These are phyloP conservation scores for Argentina silus DNA, from an alignment of 2,797 vertebrate genomes.

Conservation along the genomic window DNA sequence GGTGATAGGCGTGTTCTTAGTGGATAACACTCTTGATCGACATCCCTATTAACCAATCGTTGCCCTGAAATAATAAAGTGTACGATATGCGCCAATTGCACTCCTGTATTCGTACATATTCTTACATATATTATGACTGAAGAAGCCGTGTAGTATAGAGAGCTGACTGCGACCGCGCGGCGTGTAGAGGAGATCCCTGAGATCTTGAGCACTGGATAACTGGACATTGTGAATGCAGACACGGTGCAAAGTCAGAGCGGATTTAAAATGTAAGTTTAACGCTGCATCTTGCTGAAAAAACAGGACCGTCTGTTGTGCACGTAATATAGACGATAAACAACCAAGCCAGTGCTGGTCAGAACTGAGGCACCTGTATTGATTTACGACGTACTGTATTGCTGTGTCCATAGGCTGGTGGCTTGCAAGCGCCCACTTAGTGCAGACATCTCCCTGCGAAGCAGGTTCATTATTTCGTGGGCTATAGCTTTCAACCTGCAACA, in stretches of 20 bases:
- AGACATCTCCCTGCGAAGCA: too few relatives aligned
- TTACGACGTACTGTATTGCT: neutral
- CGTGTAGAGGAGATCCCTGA: neutral
- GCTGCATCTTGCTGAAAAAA: neutral
- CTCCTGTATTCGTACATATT: neutral
- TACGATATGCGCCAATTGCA: neutral
- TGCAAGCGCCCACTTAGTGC: too few relatives aligned
- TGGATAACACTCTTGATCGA: slow-evolving; percentile 42
- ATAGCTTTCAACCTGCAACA: too few relatives aligned
- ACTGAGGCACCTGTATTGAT: neutral
- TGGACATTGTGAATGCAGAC: neutral
- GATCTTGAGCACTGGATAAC: neutral
- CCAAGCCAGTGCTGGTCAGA: neutral
- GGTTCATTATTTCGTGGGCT: too few relatives aligned
- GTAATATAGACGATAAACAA: neutral
- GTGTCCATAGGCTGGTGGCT: too few relatives aligned
- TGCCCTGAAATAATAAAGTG: rapidly evolving
- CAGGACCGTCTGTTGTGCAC: neutral
- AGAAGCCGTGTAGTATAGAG: neutral
- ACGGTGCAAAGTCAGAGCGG: neutral
- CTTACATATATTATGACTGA: neutral
- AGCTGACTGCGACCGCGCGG: neutral
- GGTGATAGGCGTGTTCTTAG: slow-evolving; percentile 64
- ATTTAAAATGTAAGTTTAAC: neutral
- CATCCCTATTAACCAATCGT: slow-evolving; percentile 44